Evolutionary conservation across 2,888 invertebrate species (phyloP), one percentile per base, ranked within the genome.

Genomic region (Netelia melanura): DNA sequence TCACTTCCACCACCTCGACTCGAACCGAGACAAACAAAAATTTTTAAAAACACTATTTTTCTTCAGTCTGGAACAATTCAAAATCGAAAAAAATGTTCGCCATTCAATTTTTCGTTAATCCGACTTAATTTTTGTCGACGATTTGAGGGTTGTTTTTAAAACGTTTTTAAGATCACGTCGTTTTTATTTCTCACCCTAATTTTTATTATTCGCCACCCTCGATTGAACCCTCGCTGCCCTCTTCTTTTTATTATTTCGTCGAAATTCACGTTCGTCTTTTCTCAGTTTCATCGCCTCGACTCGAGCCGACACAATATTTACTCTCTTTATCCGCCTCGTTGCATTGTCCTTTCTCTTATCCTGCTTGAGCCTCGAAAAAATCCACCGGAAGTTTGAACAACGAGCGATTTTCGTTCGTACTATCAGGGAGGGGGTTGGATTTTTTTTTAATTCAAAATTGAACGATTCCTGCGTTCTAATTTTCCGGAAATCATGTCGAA

Each of bases 341-440:
- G 14, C 21, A 64, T 64, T 48, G 64, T 54, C 9, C 23, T 23
- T 64, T 38, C 61, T 75, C 38, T 76, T 65, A 52, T 52, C 52
- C 17, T 10, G 10, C n/a, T 48, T 3, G 11, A 8, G 11, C 25
- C 6, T 52, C n/a, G n/a, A 44, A 0, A 14, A 25, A 62, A 74
- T 74, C 44, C 44, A 11, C 25, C 14, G 25, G 17, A 44, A 8
- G 38, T 38, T 38, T 6, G 6, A 38, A 3, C 11, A 58, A 21
- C 23, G 9, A 38, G 58, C 23, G 9, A 9, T 25, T 62, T 62
- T 23, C 11, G 11, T 21, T 11, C 58, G 8, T 58, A 38, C 38
- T 8, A 38, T 38, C 38, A 6, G 5, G 8, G 8, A 6, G 1
- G 8, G 38, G 38, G 8, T 52, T 56, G n/a, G 23, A 30, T 21